These are phyloP conservation scores for Frankliniella intonsa DNA, from an alignment of 2,888 invertebrate species.

Conservation along the genomic window DNA sequence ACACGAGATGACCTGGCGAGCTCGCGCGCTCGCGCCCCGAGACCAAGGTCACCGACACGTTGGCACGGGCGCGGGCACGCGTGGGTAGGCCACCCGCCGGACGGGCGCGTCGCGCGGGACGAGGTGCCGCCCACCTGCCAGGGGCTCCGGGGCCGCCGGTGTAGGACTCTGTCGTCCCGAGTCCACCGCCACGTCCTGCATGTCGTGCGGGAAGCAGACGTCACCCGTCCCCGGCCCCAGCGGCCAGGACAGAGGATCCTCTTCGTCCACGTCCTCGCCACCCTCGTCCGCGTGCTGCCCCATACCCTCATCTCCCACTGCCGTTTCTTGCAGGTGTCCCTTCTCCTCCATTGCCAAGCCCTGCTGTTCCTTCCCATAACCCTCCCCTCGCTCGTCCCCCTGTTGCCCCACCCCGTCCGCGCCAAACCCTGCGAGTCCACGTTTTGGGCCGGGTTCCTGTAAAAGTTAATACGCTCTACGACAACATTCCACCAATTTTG, in stretches of 20 bases:
- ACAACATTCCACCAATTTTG: no score
- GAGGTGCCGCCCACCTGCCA: no score
- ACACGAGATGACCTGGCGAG: no score
- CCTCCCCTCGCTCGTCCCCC: not conserved
- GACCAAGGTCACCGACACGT: no score
- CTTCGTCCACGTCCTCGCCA: not conserved
- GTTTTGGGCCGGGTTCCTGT: not conserved
- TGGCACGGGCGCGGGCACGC: no score
- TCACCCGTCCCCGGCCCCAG: not conserved
- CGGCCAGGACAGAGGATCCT: not conserved
- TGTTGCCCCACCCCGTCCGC: not conserved
- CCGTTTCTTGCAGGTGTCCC: not conserved
- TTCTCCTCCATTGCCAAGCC: not conserved
- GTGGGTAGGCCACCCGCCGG: no score
- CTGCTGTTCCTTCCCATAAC: not conserved
- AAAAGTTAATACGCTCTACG: no score
- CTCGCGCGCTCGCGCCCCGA: no score
- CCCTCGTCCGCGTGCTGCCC: not conserved
- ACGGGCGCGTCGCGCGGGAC: no score
- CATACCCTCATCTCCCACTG: not conserved
- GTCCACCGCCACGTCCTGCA: not conserved
- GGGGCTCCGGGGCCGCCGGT: no score
- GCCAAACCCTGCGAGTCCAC: not conserved
- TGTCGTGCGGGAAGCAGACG: conserved; percentile 7
- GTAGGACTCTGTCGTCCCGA: not conserved